These are phyloP conservation scores for Barnardius zonarius DNA, from an alignment of 2,113 vertebrate genomes.

Conservation along the genomic window DNA sequence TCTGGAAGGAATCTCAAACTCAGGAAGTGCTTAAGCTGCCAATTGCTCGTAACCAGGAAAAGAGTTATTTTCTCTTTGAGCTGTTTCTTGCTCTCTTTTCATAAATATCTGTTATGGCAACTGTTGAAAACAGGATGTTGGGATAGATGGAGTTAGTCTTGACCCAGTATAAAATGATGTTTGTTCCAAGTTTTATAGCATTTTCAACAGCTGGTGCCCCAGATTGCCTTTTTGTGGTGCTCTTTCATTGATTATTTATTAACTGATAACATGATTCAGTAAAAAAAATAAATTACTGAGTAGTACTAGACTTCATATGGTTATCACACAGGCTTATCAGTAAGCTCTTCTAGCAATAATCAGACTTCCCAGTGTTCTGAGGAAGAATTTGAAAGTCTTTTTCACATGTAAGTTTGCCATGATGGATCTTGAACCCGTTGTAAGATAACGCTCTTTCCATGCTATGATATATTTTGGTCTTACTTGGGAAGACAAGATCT, in stretches of 20 bases:
- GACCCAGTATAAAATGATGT: not conserved
- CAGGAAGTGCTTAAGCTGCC: not conserved
- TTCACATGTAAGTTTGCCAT: not conserved
- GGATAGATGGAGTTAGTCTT: not conserved
- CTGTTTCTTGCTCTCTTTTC: not conserved
- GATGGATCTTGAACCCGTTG: not conserved
- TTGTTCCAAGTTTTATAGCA: not conserved
- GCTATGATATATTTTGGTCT: not conserved
- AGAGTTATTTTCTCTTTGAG: conserved; percentile 14
- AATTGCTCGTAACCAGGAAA: not conserved
- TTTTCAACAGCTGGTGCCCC: not conserved
- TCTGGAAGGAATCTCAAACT: conserved; percentile 8
- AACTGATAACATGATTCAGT: not conserved
- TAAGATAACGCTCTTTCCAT: not conserved
- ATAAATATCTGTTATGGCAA: not conserved
- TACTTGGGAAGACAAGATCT: not conserved
- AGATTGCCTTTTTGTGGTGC: not conserved
- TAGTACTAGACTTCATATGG: not conserved
- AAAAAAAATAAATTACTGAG: not conserved
- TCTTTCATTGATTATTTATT: not conserved
- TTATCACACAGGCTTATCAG: not conserved
- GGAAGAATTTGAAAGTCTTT: not conserved
- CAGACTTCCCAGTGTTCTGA: not conserved
- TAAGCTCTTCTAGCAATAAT: not conserved
- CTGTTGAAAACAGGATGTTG: conserved; percentile 23